A percentile compares a stretch with the other conserved stretches of the same genome.
Evolutionary conservation across 1,140 invertebrate species (phyloP).

Genomic region (Rhyacophila brunnea): DNA sequence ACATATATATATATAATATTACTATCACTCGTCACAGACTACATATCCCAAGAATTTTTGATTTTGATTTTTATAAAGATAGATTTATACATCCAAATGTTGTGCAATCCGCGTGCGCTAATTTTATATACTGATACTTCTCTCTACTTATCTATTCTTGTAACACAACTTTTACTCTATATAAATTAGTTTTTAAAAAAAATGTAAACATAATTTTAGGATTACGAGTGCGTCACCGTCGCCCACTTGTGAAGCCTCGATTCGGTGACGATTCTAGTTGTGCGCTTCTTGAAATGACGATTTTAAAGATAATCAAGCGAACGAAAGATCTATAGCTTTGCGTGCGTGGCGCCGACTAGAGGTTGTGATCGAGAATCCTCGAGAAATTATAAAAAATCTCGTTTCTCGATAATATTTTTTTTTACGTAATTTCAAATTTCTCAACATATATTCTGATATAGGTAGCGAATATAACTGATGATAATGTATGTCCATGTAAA

Average conservation of each 20-base stretch:
- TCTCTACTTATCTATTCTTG: constrained; percentile 35
- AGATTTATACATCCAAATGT: constrained; percentile 28
- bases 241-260: neutral
- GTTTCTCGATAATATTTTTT: no score
- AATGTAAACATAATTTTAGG: constrained; percentile 29
- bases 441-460: no score
- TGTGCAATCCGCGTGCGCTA: constrained; percentile 6
- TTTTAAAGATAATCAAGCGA: neutral
- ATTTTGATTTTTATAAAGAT: constrained; percentile 33
- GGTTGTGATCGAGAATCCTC: no score
- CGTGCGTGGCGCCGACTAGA: constrained; percentile 16
- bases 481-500: no score
- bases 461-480: no score
- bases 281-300: neutral
- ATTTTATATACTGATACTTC: constrained; percentile 25
- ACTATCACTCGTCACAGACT: constrained; percentile 31
- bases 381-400: no score
- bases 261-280: constrained; percentile 1
- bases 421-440: no score
- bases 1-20: no score
- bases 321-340: constrained; percentile 15
- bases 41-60: constrained; percentile 32
- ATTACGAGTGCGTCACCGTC: constrained; percentile 1
- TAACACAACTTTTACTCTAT: constrained; percentile 33
- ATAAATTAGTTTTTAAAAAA: constrained; percentile 24